Base-by-base conservation (phyloP, 2,113 vertebrate species). In the Neolamprologus hecqui region DNA sequence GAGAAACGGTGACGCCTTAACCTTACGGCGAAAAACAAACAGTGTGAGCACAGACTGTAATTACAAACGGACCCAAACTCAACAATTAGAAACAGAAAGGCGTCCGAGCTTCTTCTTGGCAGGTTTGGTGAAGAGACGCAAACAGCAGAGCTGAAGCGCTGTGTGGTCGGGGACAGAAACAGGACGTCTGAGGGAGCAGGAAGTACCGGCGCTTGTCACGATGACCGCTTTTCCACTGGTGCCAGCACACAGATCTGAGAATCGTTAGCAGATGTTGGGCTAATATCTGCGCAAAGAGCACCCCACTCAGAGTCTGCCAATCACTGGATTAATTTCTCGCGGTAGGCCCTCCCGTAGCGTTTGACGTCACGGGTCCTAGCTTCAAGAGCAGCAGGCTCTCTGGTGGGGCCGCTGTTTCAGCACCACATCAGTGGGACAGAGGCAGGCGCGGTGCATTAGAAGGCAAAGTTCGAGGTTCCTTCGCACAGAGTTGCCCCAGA, bases 111-210 rank as follows among this genome's bases (percentile, higher is more conserved):
- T 95, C 82, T 63, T 94, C 92, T 94, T 96, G 96, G 96, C 94
- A 95, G 91, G 93, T 95, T 95, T 92, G 92, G 92, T 94, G 91
- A 93, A 82, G 82, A 80, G 87, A 92, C 88, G 90, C 94, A 94
- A 95, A 95, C 93, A 92, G 77, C 28, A 90, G 58, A 84, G 86
- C 80, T 84, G 84, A 81, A 83, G 85, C 35, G 1, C 68, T 28
- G 35, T 7, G 47, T 28, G 21, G n/a, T 82, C 8, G 6, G 10
- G 8, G 11, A 31, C 15, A 4, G 17, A 57, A 81, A 47, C 26
- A 10, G 15, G 42, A 49, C 2, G 70, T 49, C 26, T 77, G 17
- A 49, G 6, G 45, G 49, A 31, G 73, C 26, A 77, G 17, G 73
- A 77, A 77, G 10, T 33, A 77, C 10, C 3, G 45, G 40, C 6